These are phyloP conservation scores for Acrobasis consociella DNA, from an alignment of 2,888 invertebrate genomes.

Conservation along the genomic window DNA sequence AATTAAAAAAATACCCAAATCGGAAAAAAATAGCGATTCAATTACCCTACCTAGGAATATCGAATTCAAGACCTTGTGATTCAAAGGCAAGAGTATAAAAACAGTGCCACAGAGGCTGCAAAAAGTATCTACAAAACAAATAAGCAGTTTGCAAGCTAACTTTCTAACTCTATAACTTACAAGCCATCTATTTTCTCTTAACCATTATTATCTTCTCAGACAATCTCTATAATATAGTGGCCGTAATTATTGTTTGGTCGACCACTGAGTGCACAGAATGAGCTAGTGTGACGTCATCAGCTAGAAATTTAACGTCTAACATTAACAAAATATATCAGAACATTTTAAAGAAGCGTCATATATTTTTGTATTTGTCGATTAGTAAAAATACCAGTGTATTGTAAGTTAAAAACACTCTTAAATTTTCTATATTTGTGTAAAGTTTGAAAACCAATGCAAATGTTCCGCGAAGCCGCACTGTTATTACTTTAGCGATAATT, in stretches of 20 bases:
- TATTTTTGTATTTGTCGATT: too few species aligned
- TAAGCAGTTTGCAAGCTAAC: not conserved
- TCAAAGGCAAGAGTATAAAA: too few species aligned
- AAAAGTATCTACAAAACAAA: not conserved
- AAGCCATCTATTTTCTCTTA: not conserved
- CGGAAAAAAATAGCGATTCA: too few species aligned
- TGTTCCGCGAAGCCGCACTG: conserved; percentile 12
- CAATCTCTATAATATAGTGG: not conserved
- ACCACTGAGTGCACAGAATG: conserved; percentile 31
- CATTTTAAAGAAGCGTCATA: not conserved
- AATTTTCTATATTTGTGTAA: conserved; percentile 18
- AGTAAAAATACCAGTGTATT: too few species aligned
- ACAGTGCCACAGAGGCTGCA: not conserved
- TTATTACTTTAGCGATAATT: conserved; percentile 23
- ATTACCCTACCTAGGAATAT: too few species aligned
- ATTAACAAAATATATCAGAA: not conserved
- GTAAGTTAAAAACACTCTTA: not conserved
- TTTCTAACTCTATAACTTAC: not conserved
- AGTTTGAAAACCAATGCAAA: conserved; percentile 14
- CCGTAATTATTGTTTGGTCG: conserved; percentile 26
- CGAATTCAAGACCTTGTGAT: too few species aligned
- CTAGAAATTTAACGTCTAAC: not conserved
- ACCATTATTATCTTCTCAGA: conserved; percentile 1
- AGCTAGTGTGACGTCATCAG: conserved; percentile 30
- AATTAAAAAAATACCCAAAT: too few species aligned